Percentiles rank a stretch among this genome's conserved stretches.
Conservation (phyloP, 2,113 vertebrate species). For the Chelonoidis abingdonii region DNA sequence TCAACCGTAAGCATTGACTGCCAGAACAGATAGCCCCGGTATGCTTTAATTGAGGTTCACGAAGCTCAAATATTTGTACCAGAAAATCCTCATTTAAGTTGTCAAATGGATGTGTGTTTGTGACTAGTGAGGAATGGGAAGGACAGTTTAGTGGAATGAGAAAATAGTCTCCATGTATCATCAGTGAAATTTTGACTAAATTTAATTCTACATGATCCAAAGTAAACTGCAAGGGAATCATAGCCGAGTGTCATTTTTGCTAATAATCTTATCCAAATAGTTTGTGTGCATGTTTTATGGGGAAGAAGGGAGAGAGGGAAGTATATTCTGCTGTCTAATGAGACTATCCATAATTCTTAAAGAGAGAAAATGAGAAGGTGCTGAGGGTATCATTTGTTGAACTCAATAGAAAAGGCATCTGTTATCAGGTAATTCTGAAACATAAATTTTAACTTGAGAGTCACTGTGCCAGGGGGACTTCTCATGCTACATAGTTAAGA, state of each 20-base stretch:
- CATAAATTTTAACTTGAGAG: background rate
- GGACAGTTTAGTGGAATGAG: rapidly evolving
- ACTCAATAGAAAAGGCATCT: background rate
- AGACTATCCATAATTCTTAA: background rate
- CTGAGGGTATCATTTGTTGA: background rate
- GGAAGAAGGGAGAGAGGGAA: background rate
- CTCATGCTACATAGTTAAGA: background rate
- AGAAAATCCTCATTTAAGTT: background rate
- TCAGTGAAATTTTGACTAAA: background rate
- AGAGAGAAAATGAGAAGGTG: background rate
- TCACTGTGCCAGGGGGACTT: slow-evolving; percentile 11
- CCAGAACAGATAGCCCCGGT: background rate
- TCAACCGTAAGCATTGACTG: background rate
- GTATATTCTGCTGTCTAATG: background rate
- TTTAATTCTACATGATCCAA: background rate
- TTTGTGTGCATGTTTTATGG: background rate
- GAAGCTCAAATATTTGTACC: background rate
- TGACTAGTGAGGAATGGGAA: background rate
- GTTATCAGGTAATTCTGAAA: background rate
- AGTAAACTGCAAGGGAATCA: background rate
- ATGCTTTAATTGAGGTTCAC: background rate
- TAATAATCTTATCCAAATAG: rapidly evolving
- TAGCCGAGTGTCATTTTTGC: background rate
- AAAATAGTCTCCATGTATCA: background rate
- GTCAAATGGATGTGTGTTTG: background rate